Percentiles rank a stretch among this genome's conserved stretches.
Conservation (phyloP, 1,140 invertebrate genomes). For the Nebria ingens region DNA sequence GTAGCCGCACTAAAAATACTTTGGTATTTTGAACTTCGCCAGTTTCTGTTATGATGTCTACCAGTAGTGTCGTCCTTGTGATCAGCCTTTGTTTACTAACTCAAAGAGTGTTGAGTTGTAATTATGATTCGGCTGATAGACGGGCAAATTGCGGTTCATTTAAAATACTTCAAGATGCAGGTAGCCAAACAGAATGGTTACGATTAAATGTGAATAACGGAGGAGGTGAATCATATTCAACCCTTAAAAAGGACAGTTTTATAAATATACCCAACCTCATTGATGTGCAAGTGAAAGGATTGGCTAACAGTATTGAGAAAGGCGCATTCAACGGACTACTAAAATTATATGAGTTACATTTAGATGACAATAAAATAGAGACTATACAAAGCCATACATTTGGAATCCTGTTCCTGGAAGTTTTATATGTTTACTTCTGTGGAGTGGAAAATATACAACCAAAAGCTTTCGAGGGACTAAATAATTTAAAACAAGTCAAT, state of each 20-base stretch:
- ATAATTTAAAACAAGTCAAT: background rate
- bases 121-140: background rate
- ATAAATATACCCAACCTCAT: background rate
- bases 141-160: background rate
- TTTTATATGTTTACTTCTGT: constrained; percentile 2
- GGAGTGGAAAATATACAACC: background rate
- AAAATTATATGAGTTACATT: constrained; percentile 1
- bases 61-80: no score
- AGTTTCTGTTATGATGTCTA: no score
- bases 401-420: constrained; percentile 6
- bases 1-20: no score
- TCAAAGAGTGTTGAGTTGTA: background rate
- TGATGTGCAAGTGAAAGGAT: background rate
- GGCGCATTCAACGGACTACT: background rate
- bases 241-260: background rate
- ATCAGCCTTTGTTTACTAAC: no score
- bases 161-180: background rate
- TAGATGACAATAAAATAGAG: constrained; percentile 2
- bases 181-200: background rate
- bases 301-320: background rate
- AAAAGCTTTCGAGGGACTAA: constrained; percentile 12
- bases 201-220: background rate
- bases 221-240: background rate
- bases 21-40: no score
- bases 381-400: background rate